Conservation (phyloP, 2,888 invertebrate species). For the Stratiomys singularior region DNA sequence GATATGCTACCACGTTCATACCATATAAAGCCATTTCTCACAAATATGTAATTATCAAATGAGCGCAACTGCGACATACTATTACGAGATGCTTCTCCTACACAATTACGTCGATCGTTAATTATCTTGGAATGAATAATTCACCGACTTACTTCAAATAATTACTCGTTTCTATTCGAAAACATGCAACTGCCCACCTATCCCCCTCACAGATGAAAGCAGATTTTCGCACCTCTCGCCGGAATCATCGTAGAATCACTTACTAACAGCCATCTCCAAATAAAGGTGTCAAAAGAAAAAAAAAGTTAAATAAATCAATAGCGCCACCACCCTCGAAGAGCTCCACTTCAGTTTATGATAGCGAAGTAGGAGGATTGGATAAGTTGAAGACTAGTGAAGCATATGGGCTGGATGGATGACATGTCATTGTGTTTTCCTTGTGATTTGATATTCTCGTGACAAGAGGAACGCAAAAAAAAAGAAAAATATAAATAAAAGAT, state of each 20-base stretch:
- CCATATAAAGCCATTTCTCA: too few species aligned
- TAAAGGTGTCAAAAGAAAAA: not conserved
- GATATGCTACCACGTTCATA: too few species aligned
- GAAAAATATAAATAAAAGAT: not conserved
- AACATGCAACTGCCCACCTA: too few species aligned
- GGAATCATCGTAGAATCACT: not conserved
- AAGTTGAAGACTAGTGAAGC: not conserved
- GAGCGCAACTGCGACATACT: too few species aligned
- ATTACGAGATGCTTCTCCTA: too few species aligned
- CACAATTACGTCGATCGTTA: too few species aligned
- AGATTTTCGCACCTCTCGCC: not conserved
- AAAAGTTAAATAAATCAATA: not conserved
- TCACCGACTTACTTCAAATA: too few species aligned
- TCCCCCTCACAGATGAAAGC: too few species aligned
- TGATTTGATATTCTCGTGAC: slow-evolving; percentile 7
- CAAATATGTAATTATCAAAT: too few species aligned
- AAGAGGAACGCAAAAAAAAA: too few species aligned
- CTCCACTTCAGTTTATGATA: not conserved
- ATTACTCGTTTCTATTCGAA: too few species aligned
- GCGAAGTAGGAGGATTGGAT: not conserved
- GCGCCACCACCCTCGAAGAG: not conserved
- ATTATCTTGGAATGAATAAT: too few species aligned
- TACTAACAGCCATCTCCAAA: not conserved
- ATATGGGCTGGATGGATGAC: not conserved
- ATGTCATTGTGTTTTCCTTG: not conserved